Evolutionary conservation across 2,113 vertebrate species (phyloP).

Genomic region (Oreochromis tanganicae): DNA sequence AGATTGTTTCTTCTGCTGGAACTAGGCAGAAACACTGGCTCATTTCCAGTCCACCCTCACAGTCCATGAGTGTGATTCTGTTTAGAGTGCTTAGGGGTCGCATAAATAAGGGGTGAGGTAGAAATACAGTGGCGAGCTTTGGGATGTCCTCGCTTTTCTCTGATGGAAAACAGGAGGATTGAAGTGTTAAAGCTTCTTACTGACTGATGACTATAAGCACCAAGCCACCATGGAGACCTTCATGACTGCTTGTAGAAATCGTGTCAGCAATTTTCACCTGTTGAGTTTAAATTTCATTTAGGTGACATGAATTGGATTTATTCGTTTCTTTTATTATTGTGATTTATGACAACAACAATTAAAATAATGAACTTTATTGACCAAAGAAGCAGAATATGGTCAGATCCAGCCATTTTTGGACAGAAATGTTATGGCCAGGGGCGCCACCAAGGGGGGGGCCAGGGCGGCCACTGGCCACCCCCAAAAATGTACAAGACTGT

Average conservation of each 20-base stretch:
- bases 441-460: rapidly evolving
- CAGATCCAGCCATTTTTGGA: rapidly evolving
- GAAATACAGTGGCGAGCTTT: neutral
- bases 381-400: neutral
- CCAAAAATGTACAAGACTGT: neutral
- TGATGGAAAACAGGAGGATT: neutral
- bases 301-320: neutral
- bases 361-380: neutral
- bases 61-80: neutral
- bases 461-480: neutral
- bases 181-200: neutral
- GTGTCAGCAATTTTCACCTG: neutral
- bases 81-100: neutral
- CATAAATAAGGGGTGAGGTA: neutral
- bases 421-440: neutral
- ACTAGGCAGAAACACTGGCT: neutral
- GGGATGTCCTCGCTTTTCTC: rapidly evolving
- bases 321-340: neutral
- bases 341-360: neutral
- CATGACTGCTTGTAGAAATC: neutral
- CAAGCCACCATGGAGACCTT: neutral
- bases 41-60: neutral
- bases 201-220: neutral
- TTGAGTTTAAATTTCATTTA: neutral
- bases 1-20: neutral